Percentiles rank a stretch among this genome's conserved stretches.
phyloP scores from a whole-genome alignment of 2,797 vertebrate genomes.

The Helicolenus hilgendorfi region DNA sequence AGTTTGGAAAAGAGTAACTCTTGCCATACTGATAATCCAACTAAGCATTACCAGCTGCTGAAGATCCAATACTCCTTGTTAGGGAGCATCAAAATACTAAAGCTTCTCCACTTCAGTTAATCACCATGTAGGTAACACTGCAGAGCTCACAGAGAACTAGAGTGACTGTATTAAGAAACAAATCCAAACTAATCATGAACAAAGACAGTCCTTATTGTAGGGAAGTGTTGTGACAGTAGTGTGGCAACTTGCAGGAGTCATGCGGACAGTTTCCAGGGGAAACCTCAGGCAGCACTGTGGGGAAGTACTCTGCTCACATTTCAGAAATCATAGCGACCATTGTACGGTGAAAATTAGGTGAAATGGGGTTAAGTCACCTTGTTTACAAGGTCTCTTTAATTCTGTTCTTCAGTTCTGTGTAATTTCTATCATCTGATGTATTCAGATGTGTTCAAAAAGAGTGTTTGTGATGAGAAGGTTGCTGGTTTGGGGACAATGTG shows the following conservation, averaged over 20 bases:
- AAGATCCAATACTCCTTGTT: too few relatives aligned
- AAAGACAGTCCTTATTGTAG: neutral
- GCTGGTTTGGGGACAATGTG: too few relatives aligned
- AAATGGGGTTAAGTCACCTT: neutral
- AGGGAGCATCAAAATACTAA: too few relatives aligned
- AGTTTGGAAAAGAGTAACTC: neutral
- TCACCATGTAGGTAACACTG: neutral
- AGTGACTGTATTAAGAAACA: neutral
- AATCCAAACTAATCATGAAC: neutral
- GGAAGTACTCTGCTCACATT: neutral
- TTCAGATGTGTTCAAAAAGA: neutral
- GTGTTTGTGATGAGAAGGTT: too few relatives aligned
- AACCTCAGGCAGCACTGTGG: neutral
- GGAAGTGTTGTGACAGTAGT: neutral
- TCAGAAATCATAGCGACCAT: neutral
- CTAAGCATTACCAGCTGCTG: too few relatives aligned
- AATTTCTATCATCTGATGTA: neutral
- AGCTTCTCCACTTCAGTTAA: neutral
- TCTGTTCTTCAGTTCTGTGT: neutral
- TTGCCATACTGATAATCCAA: neutral
- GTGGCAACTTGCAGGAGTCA: constrained; percentile 5
- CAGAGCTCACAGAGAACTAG: neutral
- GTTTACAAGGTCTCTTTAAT: neutral
- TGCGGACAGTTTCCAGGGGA: neutral
- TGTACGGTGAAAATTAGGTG: neutral